A percentile compares a stretch with the other conserved stretches of the same genome.
Evolutionary conservation across 2,113 vertebrate species (phyloP).

Genomic region (Eulemur rufifrons): DNA sequence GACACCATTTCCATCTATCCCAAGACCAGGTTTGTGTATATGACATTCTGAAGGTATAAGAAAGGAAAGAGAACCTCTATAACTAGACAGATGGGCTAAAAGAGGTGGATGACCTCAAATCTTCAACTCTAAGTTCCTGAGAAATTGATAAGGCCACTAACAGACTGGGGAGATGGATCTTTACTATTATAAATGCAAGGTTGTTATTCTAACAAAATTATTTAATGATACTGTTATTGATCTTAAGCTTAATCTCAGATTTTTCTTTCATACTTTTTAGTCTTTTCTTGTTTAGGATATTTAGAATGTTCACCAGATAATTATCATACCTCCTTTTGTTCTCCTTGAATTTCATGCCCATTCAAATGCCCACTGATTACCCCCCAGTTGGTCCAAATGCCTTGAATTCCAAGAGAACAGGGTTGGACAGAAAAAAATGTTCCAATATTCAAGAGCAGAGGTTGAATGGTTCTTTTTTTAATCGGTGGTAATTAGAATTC

Average conservation of each 20-base stretch:
- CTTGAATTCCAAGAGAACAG: constrained; percentile 28
- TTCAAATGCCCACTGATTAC: constrained; percentile 33
- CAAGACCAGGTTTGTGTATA: neutral
- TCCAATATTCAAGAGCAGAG: neutral
- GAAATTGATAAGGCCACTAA: neutral
- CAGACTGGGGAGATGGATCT: neutral
- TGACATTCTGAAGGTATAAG: constrained; percentile 11
- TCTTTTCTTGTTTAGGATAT: constrained; percentile 34
- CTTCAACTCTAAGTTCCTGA: constrained; percentile 5
- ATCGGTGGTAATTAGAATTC: constrained; percentile 31
- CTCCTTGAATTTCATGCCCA: constrained; percentile 37
- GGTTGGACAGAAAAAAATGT: constrained; percentile 28
- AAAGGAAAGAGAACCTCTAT: neutral
- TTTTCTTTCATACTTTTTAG: constrained; percentile 31
- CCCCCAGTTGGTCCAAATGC: neutral
- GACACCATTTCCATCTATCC: neutral
- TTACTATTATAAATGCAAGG: constrained; percentile 10
- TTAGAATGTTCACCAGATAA: constrained; percentile 31
- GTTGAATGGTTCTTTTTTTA: neutral
- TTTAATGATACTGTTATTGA: constrained; percentile 21
- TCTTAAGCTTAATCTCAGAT: constrained; percentile 36
- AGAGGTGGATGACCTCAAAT: constrained; percentile 27
- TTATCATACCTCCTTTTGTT: constrained; percentile 48
- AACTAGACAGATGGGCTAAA: constrained; percentile 8
- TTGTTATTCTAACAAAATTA: constrained; percentile 8